Percentiles rank a stretch among this genome's conserved stretches.
These are phyloP conservation scores for Apostichopus californicus DNA, from an alignment of 35 echinoderm and acorn worm genomes.

Conservation along the genomic window DNA sequence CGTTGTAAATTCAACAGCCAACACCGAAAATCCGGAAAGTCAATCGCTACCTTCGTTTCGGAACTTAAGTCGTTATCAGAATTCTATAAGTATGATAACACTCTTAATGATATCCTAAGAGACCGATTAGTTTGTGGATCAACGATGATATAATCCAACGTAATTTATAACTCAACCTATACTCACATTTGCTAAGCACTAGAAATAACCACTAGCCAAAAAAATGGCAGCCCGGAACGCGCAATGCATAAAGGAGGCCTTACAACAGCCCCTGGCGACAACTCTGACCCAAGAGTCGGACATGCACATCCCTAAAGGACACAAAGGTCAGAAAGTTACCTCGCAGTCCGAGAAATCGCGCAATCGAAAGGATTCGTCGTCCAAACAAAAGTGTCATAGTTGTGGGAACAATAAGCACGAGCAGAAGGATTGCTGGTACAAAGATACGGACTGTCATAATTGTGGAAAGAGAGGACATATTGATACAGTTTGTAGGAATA, in stretches of 20 bases:
- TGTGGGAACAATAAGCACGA: neutral
- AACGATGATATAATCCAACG: slow-evolving; percentile 49
- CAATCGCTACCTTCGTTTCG: no score
- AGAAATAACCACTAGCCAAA: neutral
- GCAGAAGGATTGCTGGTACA: slow-evolving; percentile 18
- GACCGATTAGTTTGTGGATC: slow-evolving; percentile 26
- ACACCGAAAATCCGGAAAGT: neutral
- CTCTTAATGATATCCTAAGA: neutral
- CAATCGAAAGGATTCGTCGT: neutral
- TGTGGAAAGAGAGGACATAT: neutral
- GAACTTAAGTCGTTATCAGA: neutral
- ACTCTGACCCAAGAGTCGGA: no score
- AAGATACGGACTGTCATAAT: no score
- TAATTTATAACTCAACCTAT: neutral
- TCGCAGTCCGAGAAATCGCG: no score
- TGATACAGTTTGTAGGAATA: slow-evolving; percentile 10
- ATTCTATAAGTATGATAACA: slow-evolving; percentile 22
- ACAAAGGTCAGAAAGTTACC: no score
- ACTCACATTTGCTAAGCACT: slow-evolving; percentile 30
- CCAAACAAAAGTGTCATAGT: neutral
- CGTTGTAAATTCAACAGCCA: slow-evolving; percentile 6
- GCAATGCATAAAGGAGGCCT: neutral
- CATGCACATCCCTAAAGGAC: no score
- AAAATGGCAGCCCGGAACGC: neutral
- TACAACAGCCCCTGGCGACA: no score